A percentile compares a stretch with the other conserved stretches of the same genome.
Conservation (phyloP, 1,140 invertebrate genomes). For the Medauroidea extradentata region DNA sequence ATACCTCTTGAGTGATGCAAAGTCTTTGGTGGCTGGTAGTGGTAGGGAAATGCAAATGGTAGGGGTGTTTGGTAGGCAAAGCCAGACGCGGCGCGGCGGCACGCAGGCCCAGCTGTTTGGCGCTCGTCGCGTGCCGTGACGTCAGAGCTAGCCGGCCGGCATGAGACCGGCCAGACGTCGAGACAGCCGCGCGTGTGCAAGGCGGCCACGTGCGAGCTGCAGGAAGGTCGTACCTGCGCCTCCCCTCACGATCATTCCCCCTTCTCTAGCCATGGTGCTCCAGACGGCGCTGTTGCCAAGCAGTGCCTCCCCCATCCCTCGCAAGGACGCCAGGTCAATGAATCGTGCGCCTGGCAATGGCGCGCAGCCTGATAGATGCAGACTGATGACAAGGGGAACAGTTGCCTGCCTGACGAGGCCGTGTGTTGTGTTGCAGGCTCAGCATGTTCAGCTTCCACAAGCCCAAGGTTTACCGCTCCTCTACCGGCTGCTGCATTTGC, state of each 20-base stretch:
- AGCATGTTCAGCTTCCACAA: conserved; percentile 87
- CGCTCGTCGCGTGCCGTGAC: too few relatives aligned
- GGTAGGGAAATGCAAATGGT: too few relatives aligned
- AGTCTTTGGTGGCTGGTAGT: too few relatives aligned
- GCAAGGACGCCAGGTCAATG: conserved; percentile 13
- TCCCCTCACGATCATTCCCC: not conserved
- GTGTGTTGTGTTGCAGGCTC: too few relatives aligned
- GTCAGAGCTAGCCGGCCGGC: too few relatives aligned
- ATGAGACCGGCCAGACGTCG: not conserved
- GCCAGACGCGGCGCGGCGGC: too few relatives aligned
- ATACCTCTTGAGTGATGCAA: too few relatives aligned
- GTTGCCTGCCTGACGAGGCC: too few relatives aligned
- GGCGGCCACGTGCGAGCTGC: not conserved
- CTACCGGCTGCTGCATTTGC: conserved; percentile 83
- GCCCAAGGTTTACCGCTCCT: conserved; percentile 81
- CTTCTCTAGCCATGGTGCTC: not conserved
- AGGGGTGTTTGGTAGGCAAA: too few relatives aligned
- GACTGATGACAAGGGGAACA: too few relatives aligned
- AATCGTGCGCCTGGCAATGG: not conserved
- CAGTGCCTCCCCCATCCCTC: conserved; percentile 35
- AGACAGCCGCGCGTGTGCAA: not conserved
- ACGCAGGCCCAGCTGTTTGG: too few relatives aligned
- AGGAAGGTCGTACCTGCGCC: not conserved
- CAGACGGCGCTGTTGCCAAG: conserved; percentile 37
- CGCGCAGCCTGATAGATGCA: too few relatives aligned